These are phyloP conservation scores for Diarsia mendica DNA, from an alignment of 2,888 invertebrate genomes.

Conservation along the genomic window DNA sequence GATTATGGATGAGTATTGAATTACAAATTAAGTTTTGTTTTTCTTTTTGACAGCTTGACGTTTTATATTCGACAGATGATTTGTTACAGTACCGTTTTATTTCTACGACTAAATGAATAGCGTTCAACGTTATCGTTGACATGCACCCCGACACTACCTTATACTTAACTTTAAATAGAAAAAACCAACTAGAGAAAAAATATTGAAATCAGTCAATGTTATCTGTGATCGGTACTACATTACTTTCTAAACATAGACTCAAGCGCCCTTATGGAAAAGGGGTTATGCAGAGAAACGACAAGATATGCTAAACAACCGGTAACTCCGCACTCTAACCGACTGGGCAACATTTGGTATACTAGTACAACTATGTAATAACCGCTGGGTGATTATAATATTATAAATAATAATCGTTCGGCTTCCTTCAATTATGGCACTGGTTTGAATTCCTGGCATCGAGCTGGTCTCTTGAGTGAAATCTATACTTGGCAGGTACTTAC, in stretches of 20 bases:
- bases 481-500: not conserved
- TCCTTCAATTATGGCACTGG: conserved; percentile 74
- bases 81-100: not conserved
- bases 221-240: conserved; percentile 45
- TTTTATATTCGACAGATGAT: not conserved
- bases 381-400: conserved; percentile 78
- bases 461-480: conserved; percentile 48
- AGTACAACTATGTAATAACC: conserved; percentile 61
- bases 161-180: not conserved
- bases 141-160: conserved; percentile 23
- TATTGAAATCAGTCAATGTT: conserved; percentile 5
- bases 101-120: conserved; percentile 23
- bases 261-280: conserved; percentile 61
- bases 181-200: not conserved
- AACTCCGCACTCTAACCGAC: conserved; percentile 42
- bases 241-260: conserved; percentile 60
- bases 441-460: conserved; percentile 60
- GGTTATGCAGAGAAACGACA: conserved; percentile 59
- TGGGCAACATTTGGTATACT: conserved; percentile 61
- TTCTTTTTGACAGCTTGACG: conserved; percentile 12
- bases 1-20: conserved; percentile 12
- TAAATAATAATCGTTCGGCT: conserved; percentile 82
- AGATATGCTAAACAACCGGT: conserved; percentile 71
- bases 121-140: not conserved
- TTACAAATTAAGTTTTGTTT: conserved; percentile 8